Evolutionary conservation across 2,113 vertebrate genomes (phyloP), one percentile per base, ranked within the genome.

Genomic region (Alosa alosa): DNA sequence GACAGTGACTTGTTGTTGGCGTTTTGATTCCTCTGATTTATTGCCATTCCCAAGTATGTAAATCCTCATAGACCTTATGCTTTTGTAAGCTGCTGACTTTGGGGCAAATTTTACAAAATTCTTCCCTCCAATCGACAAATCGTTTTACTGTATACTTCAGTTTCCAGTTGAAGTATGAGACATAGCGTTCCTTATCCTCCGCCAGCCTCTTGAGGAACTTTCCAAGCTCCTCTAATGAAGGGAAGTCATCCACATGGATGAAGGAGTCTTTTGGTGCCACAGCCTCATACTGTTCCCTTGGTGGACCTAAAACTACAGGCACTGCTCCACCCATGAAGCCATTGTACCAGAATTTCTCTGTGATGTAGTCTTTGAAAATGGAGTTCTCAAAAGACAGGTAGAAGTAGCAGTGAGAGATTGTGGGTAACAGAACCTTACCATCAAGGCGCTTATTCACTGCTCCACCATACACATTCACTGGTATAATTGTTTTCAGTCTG

Each of bases 301-400:
- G 89, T 0, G 98, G 95, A 0, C 98, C 98, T 52, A 99, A 88
- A 41, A 97, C 98, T 3, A 99, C 92, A 0, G 98, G 98, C 47
- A 99, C 96, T 0, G 96, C 81, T 0, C 96, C 95, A 0, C 95
- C 94, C 36, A 89, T 75, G 89, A 97, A 95, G 0, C 97, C 91
- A 0, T 99, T 99, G 52, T 92, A 91, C 98, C 98, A 99, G 36
- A 99, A 93, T 90, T 99, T 99, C 91, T 99, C 98, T 0, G 98
- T 98, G 92, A 99, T 97, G 78, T 99, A 99, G 91, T 99, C 97
- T 4, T 82, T 94, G 90, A 95, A 90, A 49, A 94, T 36, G 0
- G 97, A 94, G 91, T 99, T 99, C 92, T 99, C 98, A 0, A 99
- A 97, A n/a, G 98, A 95, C 83, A 99, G 93, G 85, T 99, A 99